These are phyloP conservation scores for Cheilosia soror DNA, from an alignment of 2,888 invertebrate genomes.

Conservation along the genomic window DNA sequence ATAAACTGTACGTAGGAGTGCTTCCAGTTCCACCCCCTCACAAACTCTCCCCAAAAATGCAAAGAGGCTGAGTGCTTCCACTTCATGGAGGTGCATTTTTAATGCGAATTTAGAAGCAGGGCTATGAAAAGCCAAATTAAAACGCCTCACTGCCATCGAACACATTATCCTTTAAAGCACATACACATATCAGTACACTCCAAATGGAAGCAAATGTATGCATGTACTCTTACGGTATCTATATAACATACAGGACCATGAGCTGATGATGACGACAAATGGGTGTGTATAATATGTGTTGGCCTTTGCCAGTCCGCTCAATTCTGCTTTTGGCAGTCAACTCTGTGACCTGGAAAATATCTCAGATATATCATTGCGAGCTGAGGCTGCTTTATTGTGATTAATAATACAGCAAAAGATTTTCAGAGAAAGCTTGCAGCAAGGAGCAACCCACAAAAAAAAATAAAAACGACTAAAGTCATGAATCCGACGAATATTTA, in stretches of 20 bases:
- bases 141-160: conserved; percentile 51
- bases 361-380: conserved; percentile 67
- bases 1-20: neutral
- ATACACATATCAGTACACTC: neutral
- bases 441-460: neutral
- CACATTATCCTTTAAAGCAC: conserved; percentile 51
- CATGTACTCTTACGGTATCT: neutral
- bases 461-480: conserved; percentile 46
- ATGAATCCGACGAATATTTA: conserved; percentile 66
- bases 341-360: conserved; percentile 65
- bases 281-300: conserved; percentile 11
- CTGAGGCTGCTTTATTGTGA: conserved; percentile 71
- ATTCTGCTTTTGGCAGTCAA: conserved; percentile 64
- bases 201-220: conserved; percentile 1
- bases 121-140: conserved; percentile 57
- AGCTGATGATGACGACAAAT: conserved; percentile 41
- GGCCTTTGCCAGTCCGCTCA: conserved; percentile 39
- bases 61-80: conserved; percentile 29
- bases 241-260: neutral
- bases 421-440: conserved; percentile 29
- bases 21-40: neutral
- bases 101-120: conserved; percentile 49
- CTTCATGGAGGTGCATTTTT: conserved; percentile 46
- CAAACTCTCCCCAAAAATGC: neutral
- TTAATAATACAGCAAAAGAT: conserved; percentile 71